Percentiles rank a stretch among this genome's conserved stretches.
phyloP scores from a whole-genome alignment of 2,888 invertebrate genomes.

The Campoletis raptor region DNA sequence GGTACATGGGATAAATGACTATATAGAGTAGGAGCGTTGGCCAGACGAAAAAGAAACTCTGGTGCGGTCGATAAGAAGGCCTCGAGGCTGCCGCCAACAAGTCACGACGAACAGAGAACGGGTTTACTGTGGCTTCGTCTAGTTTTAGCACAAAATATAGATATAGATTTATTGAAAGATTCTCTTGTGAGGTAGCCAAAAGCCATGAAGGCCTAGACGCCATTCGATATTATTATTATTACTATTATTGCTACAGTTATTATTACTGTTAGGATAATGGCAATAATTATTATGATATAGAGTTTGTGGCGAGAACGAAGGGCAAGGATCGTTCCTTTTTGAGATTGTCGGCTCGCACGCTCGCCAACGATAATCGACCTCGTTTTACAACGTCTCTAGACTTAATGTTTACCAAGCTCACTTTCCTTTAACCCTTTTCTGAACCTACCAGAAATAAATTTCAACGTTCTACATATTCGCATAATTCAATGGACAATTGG shows the following conservation, averaged over 20 bases:
- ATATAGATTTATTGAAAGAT: constrained; percentile 67
- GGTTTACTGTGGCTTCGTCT: constrained; percentile 28
- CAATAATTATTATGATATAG: constrained; percentile 16
- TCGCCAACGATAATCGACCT: constrained; percentile 72
- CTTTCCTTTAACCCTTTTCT: constrained; percentile 8
- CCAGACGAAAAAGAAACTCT: constrained; percentile 62
- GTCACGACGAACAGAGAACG: constrained; percentile 32
- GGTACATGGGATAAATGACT: constrained; percentile 14
- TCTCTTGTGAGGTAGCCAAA: constrained; percentile 66
- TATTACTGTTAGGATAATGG: constrained; percentile 20
- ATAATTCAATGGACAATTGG: neutral
- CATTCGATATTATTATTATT: constrained; percentile 28
- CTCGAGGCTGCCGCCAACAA: constrained; percentile 50
- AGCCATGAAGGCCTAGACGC: constrained; percentile 42
- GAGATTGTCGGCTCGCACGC: constrained; percentile 70
- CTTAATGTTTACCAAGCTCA: constrained; percentile 31
- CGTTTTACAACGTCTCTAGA: constrained; percentile 56
- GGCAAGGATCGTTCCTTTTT: constrained; percentile 58
- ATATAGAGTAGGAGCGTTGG: constrained; percentile 55
- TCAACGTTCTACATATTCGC: neutral
- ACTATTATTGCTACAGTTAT: neutral
- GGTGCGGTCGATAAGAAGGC: constrained; percentile 62
- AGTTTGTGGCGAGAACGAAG: constrained; percentile 51
- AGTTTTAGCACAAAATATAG: neutral
- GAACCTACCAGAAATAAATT: neutral